phyloP scores from a whole-genome alignment of 2,888 invertebrate genomes.

The Notocelia uddmanniana region DNA sequence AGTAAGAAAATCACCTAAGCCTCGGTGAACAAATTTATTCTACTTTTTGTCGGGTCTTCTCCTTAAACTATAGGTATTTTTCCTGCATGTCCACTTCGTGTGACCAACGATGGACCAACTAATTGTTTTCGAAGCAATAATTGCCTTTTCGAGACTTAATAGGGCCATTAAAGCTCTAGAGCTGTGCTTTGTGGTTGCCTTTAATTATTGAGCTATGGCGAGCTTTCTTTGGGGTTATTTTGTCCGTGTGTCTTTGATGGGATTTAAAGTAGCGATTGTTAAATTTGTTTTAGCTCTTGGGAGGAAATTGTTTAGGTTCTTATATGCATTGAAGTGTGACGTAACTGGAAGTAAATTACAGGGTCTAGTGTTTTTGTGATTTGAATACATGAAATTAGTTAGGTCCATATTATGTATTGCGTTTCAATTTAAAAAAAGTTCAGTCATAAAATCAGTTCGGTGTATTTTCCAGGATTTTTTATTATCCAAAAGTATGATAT shows the following conservation, averaged over 20 bases:
- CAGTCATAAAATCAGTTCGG: too few species aligned
- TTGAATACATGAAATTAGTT: too few species aligned
- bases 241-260: constrained; percentile 15
- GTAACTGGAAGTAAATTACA: too few species aligned
- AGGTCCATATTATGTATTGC: too few species aligned
- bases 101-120: constrained; percentile 53
- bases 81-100: constrained; percentile 33
- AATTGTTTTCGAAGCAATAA: constrained; percentile 70
- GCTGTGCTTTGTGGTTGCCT: constrained; percentile 42
- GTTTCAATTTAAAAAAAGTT: too few species aligned
- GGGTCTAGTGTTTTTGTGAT: too few species aligned
- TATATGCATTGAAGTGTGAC: too few species aligned
- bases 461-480: too few species aligned
- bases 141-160: constrained; percentile 69
- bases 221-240: constrained; percentile 11
- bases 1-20: neutral
- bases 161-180: constrained; percentile 60
- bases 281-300: neutral
- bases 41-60: constrained; percentile 10
- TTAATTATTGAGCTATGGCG: constrained; percentile 42
- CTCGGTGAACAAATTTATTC: constrained; percentile 17
- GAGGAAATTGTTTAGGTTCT: neutral
- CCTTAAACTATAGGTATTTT: constrained; percentile 42
- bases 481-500: too few species aligned
- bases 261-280: constrained; percentile 9